A percentile compares a stretch with the other conserved stretches of the same genome.
Evolutionary conservation across 2,113 vertebrate species (phyloP).

Genomic region (Anolis carolinensis): DNA sequence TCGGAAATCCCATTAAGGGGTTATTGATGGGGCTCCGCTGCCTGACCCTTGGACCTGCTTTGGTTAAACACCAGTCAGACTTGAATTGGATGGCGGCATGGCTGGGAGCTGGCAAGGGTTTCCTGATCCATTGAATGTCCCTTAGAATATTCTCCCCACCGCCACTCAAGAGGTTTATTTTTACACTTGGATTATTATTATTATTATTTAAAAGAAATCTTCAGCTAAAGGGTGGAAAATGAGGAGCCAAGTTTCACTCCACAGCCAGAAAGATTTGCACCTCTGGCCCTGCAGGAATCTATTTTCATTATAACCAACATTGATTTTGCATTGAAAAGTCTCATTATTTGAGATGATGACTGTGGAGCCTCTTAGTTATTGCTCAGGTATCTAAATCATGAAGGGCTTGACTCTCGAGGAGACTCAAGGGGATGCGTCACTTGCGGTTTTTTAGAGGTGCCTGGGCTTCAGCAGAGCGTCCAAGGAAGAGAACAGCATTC

Average conservation of each 20-base stretch:
- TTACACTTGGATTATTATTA: conserved; percentile 60
- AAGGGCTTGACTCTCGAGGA: not conserved
- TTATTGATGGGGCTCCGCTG: conserved; percentile 99
- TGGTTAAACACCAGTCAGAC: conserved; percentile 99
- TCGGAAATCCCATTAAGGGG: conserved; percentile 99
- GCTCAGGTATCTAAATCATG: conserved; percentile 78
- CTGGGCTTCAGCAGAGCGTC: too few species aligned
- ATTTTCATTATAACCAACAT: conserved; percentile 84
- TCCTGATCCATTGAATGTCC: conserved; percentile 94
- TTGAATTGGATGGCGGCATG: conserved; percentile 88
- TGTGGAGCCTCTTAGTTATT: conserved; percentile 78
- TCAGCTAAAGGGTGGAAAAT: conserved; percentile 67
- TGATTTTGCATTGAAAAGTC: conserved; percentile 85
- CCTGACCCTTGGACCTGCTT: conserved; percentile 96
- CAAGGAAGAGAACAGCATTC: too few species aligned
- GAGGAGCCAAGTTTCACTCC: conserved; percentile 74
- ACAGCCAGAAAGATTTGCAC: conserved; percentile 72
- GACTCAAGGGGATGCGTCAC: too few species aligned
- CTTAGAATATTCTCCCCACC: conserved; percentile 89
- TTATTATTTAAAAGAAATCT: conserved; percentile 54
- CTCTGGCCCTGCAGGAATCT: conserved; percentile 78
- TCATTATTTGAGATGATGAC: conserved; percentile 85
- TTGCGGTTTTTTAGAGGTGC: too few species aligned
- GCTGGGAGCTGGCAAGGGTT: conserved; percentile 91
- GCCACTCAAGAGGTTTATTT: conserved; percentile 81